A percentile compares a stretch with the other conserved stretches of the same genome.
phyloP scores from a whole-genome alignment of 2,797 vertebrate species.

The Podarcis lilfordi region DNA sequence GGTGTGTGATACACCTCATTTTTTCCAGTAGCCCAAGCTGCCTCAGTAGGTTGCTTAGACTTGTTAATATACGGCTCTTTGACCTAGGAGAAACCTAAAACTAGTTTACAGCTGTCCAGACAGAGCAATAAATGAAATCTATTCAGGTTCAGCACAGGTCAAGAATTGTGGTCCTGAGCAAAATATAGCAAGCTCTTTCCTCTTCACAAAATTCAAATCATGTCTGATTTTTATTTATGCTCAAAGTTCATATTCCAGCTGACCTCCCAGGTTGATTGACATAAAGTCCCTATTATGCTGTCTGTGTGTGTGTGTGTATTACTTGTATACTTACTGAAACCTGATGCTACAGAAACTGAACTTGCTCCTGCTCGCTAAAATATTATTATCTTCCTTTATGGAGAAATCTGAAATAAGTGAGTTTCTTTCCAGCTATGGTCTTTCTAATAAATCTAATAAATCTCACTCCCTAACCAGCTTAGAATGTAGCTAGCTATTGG shows the following conservation, averaged over 20 bases:
- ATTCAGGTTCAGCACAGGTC: neutral
- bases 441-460: neutral
- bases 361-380: neutral
- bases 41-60: neutral
- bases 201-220: neutral
- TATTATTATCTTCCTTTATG: neutral
- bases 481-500: too few relatives aligned
- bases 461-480: too few relatives aligned
- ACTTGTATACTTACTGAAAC: neutral
- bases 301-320: neutral
- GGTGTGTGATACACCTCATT: neutral
- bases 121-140: neutral
- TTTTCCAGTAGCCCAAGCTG: neutral
- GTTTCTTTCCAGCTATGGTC: neutral
- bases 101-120: neutral
- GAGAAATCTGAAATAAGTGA: neutral
- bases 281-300: neutral
- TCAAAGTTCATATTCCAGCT: conserved; percentile 12
- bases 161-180: neutral
- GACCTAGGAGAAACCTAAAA: neutral
- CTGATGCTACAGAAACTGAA: neutral
- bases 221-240: conserved; percentile 6
- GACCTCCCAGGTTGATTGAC: neutral
- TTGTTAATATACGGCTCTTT: neutral
- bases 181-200: neutral